Conservation (phyloP, 2,113 vertebrate genomes). For the Calypte anna region DNA sequence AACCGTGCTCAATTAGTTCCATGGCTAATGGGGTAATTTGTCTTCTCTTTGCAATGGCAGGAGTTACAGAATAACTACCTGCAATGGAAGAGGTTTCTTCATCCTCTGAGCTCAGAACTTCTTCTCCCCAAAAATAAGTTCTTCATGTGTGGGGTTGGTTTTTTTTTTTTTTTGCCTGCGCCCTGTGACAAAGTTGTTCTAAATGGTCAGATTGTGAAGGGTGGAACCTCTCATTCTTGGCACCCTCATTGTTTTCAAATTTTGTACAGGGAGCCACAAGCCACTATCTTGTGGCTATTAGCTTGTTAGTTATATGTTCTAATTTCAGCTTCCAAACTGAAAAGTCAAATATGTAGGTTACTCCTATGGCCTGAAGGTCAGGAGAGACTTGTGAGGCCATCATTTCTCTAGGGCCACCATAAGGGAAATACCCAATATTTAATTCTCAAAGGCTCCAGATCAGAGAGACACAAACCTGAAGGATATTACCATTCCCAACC, state of each 20-base stretch:
- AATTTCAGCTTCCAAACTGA: not conserved
- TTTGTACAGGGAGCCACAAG: not conserved
- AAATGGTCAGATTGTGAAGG: not conserved
- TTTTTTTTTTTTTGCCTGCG: not conserved
- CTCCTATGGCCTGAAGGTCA: not conserved
- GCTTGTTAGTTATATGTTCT: not conserved
- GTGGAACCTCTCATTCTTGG: not conserved
- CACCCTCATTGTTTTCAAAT: not conserved
- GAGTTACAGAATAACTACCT: not conserved
- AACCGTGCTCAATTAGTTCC: not conserved
- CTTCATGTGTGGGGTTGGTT: not conserved
- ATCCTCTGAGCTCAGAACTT: not conserved
- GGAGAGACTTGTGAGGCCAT: not conserved
- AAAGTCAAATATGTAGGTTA: constrained; percentile 1
- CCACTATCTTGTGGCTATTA: not conserved
- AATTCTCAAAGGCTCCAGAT: constrained; percentile 7
- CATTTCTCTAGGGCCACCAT: not conserved
- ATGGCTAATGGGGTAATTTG: not conserved
- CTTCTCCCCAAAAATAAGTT: not conserved
- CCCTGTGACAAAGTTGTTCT: not conserved
- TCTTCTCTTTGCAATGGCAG: not conserved
- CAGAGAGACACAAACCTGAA: not conserved
- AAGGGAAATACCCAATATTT: constrained; percentile 35
- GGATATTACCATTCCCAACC: constrained; percentile 4
- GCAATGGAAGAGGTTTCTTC: not conserved